Evolutionary conservation across 2,888 invertebrate species (phyloP).

Genomic region (Rhingia rostrata): DNA sequence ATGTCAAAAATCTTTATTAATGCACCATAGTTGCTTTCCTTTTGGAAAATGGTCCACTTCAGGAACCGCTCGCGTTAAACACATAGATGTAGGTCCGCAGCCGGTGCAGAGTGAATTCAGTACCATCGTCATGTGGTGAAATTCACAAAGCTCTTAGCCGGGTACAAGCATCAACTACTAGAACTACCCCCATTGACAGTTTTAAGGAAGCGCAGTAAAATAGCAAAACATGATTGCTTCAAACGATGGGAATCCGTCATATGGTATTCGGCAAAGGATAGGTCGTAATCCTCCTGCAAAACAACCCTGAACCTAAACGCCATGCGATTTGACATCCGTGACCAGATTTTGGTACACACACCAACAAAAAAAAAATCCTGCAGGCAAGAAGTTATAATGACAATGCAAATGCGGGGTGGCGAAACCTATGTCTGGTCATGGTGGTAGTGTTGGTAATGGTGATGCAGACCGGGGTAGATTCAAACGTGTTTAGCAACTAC

Average conservation of each 20-base stretch:
- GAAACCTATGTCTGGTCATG: not conserved
- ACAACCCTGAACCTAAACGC: conserved; percentile 40
- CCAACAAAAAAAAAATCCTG: conserved; percentile 54
- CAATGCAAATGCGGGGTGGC: conserved; percentile 21
- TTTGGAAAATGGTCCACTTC: conserved; percentile 56
- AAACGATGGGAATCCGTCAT: conserved; percentile 63
- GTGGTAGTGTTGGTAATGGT: conserved; percentile 26
- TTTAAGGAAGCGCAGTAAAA: conserved; percentile 12
- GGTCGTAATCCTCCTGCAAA: conserved; percentile 45
- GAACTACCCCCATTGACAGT: conserved; percentile 34
- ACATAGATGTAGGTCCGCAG: conserved; percentile 71
- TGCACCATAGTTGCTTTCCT: conserved; percentile 48
- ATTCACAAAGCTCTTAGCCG: conserved; percentile 69
- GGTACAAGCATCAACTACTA: conserved; percentile 67
- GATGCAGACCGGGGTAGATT: conserved; percentile 30
- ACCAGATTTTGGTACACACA: conserved; percentile 74
- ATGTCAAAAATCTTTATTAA: conserved; percentile 58
- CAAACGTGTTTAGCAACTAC: conserved; percentile 31
- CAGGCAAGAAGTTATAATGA: conserved; percentile 66
- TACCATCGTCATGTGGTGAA: conserved; percentile 65
- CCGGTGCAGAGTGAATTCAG: conserved; percentile 62
- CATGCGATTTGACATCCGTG: conserved; percentile 65
- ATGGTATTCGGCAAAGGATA: conserved; percentile 56
- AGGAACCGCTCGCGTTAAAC: conserved; percentile 58
- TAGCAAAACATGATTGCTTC: conserved; percentile 62